Base-by-base conservation (phyloP, 2,113 vertebrate genomes). In the Telmatochromis sp. region DNA sequence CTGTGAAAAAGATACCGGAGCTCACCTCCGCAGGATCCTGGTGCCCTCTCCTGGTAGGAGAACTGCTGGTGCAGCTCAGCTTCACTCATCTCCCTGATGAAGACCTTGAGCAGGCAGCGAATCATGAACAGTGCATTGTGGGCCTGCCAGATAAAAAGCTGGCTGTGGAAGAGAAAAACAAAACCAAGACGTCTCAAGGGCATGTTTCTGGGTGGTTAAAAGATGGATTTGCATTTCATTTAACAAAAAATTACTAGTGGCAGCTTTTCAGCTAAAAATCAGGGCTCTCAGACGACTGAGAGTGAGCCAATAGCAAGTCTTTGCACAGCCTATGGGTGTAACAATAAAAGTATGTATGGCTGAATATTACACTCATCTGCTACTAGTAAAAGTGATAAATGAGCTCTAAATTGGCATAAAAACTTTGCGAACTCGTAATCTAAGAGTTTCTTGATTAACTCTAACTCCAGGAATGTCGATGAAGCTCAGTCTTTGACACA, bases 81-180 rank as follows among this genome's bases (percentile, higher is more conserved):
- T 58, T 99, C 98, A 4, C 96, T 96, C 96, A 99, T 97, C 84
- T 95, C 97, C 90, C 97, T 96, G 95, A 99, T 97, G 94, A 99
- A 99, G 8, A 98, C 98, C 95, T 99, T 99, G 89, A 99, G 96
- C 91, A 99, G 94, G 93, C 97, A 98, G 95, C 98, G 98, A 90
- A 99, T 98, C 92, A 99, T 98, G 88, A 99, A 98, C 80, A 99
- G 93, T 7, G 98, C 98, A 17, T 99, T 99, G 96, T 99, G 98
- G 84, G 98, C 98, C 93, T 99, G 99, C 98, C 98, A 99, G 91
- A 99, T 99, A 85, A 99, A 99, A 93, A 99, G 96, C 93, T 99
- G 98, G 96, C 98, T 99, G 89, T 10, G 89, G 96, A 91, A 47
- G 80, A 33, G 85, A 33, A 90, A 65, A 60, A 35, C 79, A 82